Percentiles rank a stretch among this genome's conserved stretches.
These are phyloP conservation scores for Drosophila santomea DNA, from an alignment of 1,140 invertebrate genomes.

Conservation along the genomic window DNA sequence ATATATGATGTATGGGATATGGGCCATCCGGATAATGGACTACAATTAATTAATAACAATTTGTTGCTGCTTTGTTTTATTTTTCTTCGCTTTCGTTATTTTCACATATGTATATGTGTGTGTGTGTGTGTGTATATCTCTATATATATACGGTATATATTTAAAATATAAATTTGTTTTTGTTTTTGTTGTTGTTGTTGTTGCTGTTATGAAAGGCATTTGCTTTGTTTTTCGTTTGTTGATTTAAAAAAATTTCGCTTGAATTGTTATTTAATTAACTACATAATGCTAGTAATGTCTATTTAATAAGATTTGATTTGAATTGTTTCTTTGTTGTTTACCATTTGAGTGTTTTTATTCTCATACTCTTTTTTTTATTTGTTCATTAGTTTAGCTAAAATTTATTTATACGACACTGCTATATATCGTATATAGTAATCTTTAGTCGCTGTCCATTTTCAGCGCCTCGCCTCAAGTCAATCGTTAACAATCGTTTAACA, in stretches of 20 bases:
- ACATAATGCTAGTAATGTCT: conserved; percentile 74
- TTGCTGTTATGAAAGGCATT: conserved; percentile 73
- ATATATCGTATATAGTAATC: conserved; percentile 33
- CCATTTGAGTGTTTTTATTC: conserved; percentile 49
- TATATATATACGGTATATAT: conserved; percentile 68
- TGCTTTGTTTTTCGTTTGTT: conserved; percentile 43
- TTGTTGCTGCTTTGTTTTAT: conserved; percentile 39
- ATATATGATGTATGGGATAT: conserved; percentile 2
- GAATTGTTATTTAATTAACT: conserved; percentile 67
- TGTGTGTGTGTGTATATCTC: conserved; percentile 38
- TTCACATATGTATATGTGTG: conserved; percentile 19
- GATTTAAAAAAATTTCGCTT: conserved; percentile 55
- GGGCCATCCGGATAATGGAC: conserved; percentile 27
- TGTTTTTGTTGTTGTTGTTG: conserved; percentile 48
- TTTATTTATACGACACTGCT: conserved; percentile 45
- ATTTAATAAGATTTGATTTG: conserved; percentile 78
- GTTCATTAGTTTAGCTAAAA: conserved; percentile 48
- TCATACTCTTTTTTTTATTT: conserved; percentile 23
- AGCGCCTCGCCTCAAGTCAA: conserved; percentile 7
- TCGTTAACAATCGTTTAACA: conserved; percentile 51
- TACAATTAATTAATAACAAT: conserved; percentile 61
- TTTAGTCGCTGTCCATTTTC: conserved; percentile 1
- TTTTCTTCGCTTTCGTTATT: conserved; percentile 23
- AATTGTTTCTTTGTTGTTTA: conserved; percentile 61
- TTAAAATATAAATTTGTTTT: conserved; percentile 71